Evolutionary conservation across 2,888 invertebrate genomes (phyloP).

Genomic region (Terebella lapidaria): DNA sequence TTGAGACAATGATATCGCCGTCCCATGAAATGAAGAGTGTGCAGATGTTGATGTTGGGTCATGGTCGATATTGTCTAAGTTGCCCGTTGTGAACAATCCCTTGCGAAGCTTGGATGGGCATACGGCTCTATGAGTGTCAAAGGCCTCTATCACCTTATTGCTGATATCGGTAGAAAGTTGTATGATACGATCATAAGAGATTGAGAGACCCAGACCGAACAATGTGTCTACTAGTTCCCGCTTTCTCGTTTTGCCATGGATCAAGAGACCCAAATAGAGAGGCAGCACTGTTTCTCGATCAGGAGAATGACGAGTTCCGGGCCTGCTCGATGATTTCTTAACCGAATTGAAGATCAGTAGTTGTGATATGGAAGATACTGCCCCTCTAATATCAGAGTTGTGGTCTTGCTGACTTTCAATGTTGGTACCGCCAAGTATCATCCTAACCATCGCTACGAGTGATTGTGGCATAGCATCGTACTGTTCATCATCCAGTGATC

Average conservation of each 20-base stretch:
- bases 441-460: neutral
- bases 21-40: neutral
- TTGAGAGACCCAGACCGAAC: neutral
- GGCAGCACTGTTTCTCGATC: neutral
- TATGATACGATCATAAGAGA: neutral
- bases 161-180: neutral
- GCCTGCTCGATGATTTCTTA: neutral
- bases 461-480: neutral
- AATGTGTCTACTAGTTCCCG: neutral
- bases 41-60: neutral
- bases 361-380: neutral
- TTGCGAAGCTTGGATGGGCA: neutral
- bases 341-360: neutral
- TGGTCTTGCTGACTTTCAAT: neutral
- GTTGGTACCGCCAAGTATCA: neutral
- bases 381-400: neutral
- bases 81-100: neutral
- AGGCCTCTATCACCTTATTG: neutral
- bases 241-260: neutral
- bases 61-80: conserved; percentile 1
- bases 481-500: conserved; percentile 4
- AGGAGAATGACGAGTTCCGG: neutral
- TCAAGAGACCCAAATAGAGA: neutral
- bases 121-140: neutral
- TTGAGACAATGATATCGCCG: neutral